Evolutionary conservation across 2,888 invertebrate species (phyloP).

Genomic region (Zygothrica quintamaculata): DNA sequence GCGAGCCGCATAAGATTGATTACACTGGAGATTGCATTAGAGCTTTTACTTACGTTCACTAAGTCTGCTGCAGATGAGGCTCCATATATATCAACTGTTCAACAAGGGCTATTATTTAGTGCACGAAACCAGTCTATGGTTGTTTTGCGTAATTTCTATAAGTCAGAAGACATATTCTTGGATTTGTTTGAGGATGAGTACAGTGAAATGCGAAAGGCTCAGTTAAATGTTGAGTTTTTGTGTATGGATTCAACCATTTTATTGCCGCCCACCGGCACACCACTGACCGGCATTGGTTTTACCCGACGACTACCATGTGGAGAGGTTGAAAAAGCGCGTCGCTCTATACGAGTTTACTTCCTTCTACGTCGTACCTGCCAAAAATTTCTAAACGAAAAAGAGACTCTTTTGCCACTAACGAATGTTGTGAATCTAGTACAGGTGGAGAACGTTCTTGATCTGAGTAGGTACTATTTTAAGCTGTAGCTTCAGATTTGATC

Average conservation of each 20-base stretch:
- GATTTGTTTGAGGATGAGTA: slow-evolving; percentile 99
- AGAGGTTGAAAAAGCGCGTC: slow-evolving; percentile 94
- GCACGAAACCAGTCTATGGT: slow-evolving; percentile 93
- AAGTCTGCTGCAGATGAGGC: slow-evolving; percentile 76
- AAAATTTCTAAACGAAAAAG: slow-evolving; percentile 91
- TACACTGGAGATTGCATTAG: slow-evolving; percentile 94
- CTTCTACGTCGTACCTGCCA: slow-evolving; percentile 92
- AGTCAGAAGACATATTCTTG: slow-evolving; percentile 98
- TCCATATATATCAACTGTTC: slow-evolving; percentile 84
- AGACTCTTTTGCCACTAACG: slow-evolving; percentile 94
- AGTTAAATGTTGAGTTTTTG: slow-evolving; percentile 95
- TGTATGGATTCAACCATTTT: slow-evolving; percentile 98
- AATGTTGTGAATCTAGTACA: slow-evolving; percentile 95
- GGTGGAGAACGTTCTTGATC: slow-evolving; percentile 96
- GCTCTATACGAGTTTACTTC: slow-evolving; percentile 97
- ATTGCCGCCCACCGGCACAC: slow-evolving; percentile 97
- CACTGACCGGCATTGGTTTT: slow-evolving; percentile 97
- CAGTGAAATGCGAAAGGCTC: slow-evolving; percentile 94
- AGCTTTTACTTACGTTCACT: slow-evolving; percentile 90
- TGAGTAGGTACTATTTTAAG: slow-evolving; percentile 89
- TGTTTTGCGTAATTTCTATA: slow-evolving; percentile 95
- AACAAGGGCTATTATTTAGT: slow-evolving; percentile 87
- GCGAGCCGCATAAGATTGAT: slow-evolving; percentile 95
- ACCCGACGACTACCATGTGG: slow-evolving; percentile 97
- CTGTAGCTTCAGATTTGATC: not conserved